phyloP scores from a whole-genome alignment of 1,140 invertebrate species.

The Paraescarpia echinospica region DNA sequence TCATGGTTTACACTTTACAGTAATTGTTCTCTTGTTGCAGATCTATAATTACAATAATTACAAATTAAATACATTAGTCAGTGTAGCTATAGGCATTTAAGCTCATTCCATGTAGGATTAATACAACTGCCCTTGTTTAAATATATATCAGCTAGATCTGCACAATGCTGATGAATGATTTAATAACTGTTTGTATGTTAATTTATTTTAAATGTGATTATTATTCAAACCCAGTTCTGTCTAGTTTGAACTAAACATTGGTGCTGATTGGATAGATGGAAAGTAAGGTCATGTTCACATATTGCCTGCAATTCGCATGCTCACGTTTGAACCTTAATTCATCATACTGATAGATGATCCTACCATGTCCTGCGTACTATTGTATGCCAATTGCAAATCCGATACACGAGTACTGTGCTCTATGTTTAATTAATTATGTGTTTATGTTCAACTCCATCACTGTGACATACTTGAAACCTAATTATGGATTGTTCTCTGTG shows the following conservation, averaged over 20 bases:
- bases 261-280: neutral
- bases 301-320: neutral
- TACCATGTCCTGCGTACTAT: neutral
- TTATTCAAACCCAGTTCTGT: too few relatives aligned
- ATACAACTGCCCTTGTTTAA: too few relatives aligned
- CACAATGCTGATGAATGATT: too few relatives aligned
- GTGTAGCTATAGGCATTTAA: too few relatives aligned
- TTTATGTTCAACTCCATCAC: neutral
- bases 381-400: neutral
- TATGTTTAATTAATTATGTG: neutral
- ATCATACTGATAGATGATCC: neutral
- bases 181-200: too few relatives aligned
- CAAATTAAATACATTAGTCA: too few relatives aligned
- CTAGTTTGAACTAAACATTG: neutral
- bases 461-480: neutral
- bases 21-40: too few relatives aligned
- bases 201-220: too few relatives aligned
- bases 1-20: too few relatives aligned
- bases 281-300: neutral
- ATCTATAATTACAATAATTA: too few relatives aligned
- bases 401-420: neutral
- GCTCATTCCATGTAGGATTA: too few relatives aligned
- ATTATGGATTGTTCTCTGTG: neutral
- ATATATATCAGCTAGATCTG: too few relatives aligned
- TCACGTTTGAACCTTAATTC: neutral